phyloP scores from a whole-genome alignment of 2,113 vertebrate genomes.

The Poecilia latipinna region DNA sequence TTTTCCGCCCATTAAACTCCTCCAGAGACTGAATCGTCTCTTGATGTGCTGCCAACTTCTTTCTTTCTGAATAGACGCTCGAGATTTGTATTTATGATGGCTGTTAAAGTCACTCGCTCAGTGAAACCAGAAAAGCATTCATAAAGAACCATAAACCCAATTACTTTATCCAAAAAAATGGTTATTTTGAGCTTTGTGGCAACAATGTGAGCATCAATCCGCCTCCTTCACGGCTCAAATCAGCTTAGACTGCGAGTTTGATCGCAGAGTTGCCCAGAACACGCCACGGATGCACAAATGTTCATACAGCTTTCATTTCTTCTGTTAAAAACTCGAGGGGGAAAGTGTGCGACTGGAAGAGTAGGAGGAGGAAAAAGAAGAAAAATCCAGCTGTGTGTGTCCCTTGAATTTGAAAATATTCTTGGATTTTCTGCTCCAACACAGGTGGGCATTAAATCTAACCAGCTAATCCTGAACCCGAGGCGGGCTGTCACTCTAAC shows the following conservation, averaged over 20 bases:
- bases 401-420: conserved; percentile 4
- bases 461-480: conserved; percentile 15
- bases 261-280: not conserved
- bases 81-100: not conserved
- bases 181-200: not conserved
- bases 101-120: not conserved
- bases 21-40: not conserved
- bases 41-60: not conserved
- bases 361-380: not conserved
- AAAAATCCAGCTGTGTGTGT: conserved; percentile 16
- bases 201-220: not conserved
- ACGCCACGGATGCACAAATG: not conserved
- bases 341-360: not conserved
- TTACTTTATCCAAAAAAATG: not conserved
- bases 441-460: conserved; percentile 21
- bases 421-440: not conserved
- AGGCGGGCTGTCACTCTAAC: conserved; percentile 19
- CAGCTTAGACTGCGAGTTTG: not conserved
- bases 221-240: not conserved
- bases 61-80: not conserved
- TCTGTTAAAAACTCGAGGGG: not conserved
- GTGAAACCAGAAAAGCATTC: not conserved
- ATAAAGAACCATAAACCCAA: not conserved
- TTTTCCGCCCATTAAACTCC: not conserved
- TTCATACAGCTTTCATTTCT: not conserved